Conservation (phyloP, 2,797 vertebrate species). For the Channa striata region DNA sequence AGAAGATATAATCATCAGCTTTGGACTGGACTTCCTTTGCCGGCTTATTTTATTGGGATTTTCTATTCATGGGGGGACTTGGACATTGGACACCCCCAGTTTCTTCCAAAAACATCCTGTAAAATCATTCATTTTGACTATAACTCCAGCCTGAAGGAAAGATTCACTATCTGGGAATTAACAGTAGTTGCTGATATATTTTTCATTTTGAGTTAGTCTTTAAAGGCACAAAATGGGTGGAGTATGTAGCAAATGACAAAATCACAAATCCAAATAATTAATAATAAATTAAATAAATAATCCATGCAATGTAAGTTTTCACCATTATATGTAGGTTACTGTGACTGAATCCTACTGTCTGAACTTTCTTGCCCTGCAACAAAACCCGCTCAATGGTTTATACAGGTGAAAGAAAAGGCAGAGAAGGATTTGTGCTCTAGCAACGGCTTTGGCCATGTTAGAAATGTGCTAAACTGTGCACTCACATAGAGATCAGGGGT, state of each 20-base stretch:
- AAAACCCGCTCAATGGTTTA: constrained; percentile 34
- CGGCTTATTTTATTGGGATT: constrained; percentile 44
- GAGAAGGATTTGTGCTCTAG: constrained; percentile 26
- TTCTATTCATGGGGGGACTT: constrained; percentile 11
- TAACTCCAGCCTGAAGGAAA: constrained; percentile 27
- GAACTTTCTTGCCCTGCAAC: constrained; percentile 18
- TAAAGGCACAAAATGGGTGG: constrained; percentile 4
- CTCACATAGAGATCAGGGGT: constrained; percentile 7
- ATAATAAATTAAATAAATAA: no score
- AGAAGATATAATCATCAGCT: constrained; percentile 55
- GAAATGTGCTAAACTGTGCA: constrained; percentile 41
- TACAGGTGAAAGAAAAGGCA: constrained; percentile 9
- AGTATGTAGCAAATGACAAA: constrained; percentile 17
- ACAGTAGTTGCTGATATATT: constrained; percentile 5
- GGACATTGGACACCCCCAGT: neutral
- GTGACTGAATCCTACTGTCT: constrained; percentile 26
- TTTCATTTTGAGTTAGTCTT: constrained; percentile 21
- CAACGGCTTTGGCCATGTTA: constrained; percentile 31
- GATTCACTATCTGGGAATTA: neutral
- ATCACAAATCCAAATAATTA: constrained; percentile 21
- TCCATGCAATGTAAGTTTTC: constrained; percentile 20
- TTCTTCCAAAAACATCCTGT: constrained; percentile 3
- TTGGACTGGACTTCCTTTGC: constrained; percentile 38
- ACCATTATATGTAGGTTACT: constrained; percentile 9
- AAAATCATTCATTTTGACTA: neutral